Conservation (phyloP, 2,113 vertebrate genomes). For the Piprites chloris region DNA sequence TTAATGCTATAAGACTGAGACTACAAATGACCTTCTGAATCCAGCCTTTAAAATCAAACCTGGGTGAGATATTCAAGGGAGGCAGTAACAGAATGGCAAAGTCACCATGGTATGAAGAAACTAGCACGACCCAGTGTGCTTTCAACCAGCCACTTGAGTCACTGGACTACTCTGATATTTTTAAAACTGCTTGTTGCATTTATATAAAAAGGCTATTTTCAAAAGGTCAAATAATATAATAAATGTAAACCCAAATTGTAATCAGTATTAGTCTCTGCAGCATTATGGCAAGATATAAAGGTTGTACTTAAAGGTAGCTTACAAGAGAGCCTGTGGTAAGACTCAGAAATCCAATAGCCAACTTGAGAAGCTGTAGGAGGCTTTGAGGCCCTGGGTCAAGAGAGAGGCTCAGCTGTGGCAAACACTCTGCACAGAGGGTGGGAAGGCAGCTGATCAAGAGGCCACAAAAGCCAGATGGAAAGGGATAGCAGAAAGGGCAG, state of each 20-base stretch:
- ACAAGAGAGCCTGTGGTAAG: not conserved
- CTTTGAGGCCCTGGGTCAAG: not conserved
- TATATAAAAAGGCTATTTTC: not conserved
- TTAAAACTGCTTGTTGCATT: not conserved
- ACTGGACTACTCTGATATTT: not conserved
- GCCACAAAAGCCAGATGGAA: not conserved
- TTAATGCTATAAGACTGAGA: not conserved
- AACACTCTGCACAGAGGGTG: rapidly evolving
- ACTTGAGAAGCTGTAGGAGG: not conserved
- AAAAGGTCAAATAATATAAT: not conserved
- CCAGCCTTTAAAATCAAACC: not conserved
- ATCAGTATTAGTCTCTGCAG: not conserved
- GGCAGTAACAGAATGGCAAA: not conserved
- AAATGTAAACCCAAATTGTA: not conserved
- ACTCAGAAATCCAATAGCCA: not conserved
- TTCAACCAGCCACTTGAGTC: not conserved
- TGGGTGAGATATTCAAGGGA: not conserved
- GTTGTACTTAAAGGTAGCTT: not conserved
- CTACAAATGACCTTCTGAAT: not conserved
- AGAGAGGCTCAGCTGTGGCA: not conserved
- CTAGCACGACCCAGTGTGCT: not conserved
- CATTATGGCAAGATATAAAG: not conserved
- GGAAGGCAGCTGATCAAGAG: not conserved
- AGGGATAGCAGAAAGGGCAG: not conserved
- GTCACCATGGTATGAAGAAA: not conserved